Conservation (phyloP, 2,797 vertebrate species). For the Thalassophryne amazonica region DNA sequence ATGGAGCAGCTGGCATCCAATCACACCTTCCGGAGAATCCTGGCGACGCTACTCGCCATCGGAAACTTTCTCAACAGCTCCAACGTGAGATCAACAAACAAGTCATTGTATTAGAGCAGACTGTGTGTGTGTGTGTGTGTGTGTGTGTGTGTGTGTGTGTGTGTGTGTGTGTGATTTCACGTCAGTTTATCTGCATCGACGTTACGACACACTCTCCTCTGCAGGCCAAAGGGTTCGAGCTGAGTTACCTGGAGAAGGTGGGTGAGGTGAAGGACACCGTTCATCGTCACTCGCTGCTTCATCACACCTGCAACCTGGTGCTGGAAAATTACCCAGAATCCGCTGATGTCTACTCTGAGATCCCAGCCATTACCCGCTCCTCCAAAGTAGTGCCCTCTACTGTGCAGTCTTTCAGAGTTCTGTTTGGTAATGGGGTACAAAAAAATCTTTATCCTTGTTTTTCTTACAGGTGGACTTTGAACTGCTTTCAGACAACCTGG, state of each 20-base stretch:
- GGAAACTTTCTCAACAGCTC: slow-evolving; percentile 96
- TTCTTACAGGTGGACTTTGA: slow-evolving; percentile 89
- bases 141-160: not conserved
- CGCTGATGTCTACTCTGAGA: slow-evolving; percentile 92
- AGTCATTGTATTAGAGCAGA: too few species aligned
- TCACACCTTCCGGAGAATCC: slow-evolving; percentile 89
- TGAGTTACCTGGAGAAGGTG: slow-evolving; percentile 94
- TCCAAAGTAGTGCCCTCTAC: slow-evolving; percentile 79
- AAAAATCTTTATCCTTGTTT: not conserved
- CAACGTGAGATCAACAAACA: slow-evolving; percentile 67
- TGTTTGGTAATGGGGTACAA: too few species aligned
- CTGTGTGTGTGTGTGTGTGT: too few species aligned
- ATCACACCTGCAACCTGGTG: slow-evolving; percentile 90
- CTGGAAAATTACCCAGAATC: slow-evolving; percentile 87
- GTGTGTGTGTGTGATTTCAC: not conserved
- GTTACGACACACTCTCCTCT: too few species aligned
- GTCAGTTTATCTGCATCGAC: not conserved
- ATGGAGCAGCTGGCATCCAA: slow-evolving; percentile 95
- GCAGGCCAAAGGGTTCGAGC: slow-evolving; percentile 93
- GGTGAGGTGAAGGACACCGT: slow-evolving; percentile 97
- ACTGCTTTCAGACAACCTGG: slow-evolving; percentile 86
- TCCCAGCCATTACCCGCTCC: slow-evolving; percentile 86
- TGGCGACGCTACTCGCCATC: slow-evolving; percentile 90
- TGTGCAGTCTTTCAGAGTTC: not conserved
- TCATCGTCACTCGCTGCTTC: slow-evolving; percentile 89